Percentiles rank a stretch among this genome's conserved stretches.
Conservation (phyloP, 2,113 vertebrate genomes). For the Heterotilapia buettikoferi region DNA sequence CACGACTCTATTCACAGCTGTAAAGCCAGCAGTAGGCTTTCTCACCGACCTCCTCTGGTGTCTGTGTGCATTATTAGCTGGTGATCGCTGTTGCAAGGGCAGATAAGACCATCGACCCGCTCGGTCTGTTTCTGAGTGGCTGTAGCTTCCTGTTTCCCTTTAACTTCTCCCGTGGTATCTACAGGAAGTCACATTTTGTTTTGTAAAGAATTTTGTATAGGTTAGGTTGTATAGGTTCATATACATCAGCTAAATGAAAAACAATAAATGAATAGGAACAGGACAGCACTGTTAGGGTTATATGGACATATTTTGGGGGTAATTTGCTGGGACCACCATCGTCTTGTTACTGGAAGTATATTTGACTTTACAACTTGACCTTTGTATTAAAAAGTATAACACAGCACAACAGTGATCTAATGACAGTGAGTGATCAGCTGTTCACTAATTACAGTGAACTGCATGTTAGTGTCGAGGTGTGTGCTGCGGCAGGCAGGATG, state of each 20-base stretch:
- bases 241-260: background rate
- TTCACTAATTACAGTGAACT: background rate
- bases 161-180: background rate
- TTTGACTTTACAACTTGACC: background rate
- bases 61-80: background rate
- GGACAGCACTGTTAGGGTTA: background rate
- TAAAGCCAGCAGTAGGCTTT: background rate
- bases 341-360: rapidly evolving
- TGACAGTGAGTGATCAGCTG: background rate
- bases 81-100: background rate
- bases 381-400: background rate
- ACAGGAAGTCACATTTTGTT: background rate
- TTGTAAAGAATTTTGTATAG: background rate
- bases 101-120: background rate
- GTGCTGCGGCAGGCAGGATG: background rate
- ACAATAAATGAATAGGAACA: background rate
- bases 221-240: background rate
- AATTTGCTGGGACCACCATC: background rate
- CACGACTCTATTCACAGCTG: background rate
- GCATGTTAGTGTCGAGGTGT: background rate
- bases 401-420: background rate
- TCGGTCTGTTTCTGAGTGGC: background rate
- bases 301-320: background rate
- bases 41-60: background rate
- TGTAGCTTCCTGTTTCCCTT: background rate